Evolutionary conservation across 2,888 invertebrate species (phyloP).

Genomic region (Callosobruchus maculatus): DNA sequence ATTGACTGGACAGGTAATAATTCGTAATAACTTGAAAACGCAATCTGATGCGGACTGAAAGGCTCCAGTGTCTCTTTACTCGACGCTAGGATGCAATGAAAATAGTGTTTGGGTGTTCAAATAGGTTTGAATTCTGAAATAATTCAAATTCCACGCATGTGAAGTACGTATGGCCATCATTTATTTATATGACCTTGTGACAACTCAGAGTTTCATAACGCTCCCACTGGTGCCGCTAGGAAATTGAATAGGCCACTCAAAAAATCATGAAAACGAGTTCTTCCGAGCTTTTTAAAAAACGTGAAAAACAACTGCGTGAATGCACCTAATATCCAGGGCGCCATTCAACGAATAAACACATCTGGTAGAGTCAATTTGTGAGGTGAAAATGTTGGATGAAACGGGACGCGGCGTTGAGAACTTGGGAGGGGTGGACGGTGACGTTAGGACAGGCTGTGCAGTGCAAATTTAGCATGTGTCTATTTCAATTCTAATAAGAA

Average conservation of each 20-base stretch:
- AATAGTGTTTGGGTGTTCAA: too few relatives aligned
- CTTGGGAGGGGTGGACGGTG: background rate
- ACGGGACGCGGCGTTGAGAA: background rate
- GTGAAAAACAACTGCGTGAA: slow-evolving; percentile 3
- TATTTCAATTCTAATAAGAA: too few relatives aligned
- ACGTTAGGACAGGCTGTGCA: background rate
- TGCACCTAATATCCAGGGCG: slow-evolving; percentile 5
- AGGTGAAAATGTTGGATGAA: slow-evolving; percentile 4
- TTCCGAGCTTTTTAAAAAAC: background rate
- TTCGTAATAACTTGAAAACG: too few relatives aligned
- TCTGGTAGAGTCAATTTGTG: slow-evolving; percentile 9
- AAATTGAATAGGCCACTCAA: slow-evolving; percentile 26
- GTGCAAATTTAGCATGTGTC: background rate
- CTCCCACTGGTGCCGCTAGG: background rate
- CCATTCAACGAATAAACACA: slow-evolving; percentile 8
- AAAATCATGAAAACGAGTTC: slow-evolving; percentile 12
- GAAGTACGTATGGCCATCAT: too few relatives aligned
- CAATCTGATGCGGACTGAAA: too few relatives aligned
- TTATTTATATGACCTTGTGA: too few relatives aligned
- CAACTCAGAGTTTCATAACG: background rate
- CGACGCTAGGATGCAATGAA: too few relatives aligned
- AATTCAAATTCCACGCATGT: too few relatives aligned
- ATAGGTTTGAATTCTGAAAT: too few relatives aligned
- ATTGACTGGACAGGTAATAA: too few relatives aligned
- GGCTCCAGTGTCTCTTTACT: too few relatives aligned